Percentiles rank a stretch among this genome's conserved stretches.
These are phyloP conservation scores for Gephyroberyx darwinii DNA, from an alignment of 2,797 vertebrate species.

Conservation along the genomic window DNA sequence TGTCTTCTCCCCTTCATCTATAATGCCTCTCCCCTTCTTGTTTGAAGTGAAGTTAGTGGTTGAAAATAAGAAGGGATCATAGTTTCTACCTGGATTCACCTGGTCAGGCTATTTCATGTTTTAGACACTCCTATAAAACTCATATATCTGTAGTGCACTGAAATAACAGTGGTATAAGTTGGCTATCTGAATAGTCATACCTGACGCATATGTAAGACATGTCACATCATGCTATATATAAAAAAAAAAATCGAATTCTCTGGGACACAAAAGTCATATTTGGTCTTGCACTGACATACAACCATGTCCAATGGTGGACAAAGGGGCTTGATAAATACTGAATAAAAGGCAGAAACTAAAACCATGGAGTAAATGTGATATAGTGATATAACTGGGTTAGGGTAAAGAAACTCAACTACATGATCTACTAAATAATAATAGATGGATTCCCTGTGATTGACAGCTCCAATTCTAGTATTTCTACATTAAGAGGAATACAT, in stretches of 20 bases:
- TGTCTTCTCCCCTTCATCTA: slow-evolving; percentile 11
- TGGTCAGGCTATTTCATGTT: neutral
- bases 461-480: neutral
- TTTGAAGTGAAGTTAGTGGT: slow-evolving; percentile 21
- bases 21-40: neutral
- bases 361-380: neutral
- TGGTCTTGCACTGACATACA: neutral
- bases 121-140: neutral
- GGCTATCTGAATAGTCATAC: no score
- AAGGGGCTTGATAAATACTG: neutral
- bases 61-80: slow-evolving; percentile 18
- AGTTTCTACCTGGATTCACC: slow-evolving; percentile 25
- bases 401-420: no score
- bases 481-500: neutral
- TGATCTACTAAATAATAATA: neutral
- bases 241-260: no score
- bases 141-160: neutral
- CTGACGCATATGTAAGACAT: no score
- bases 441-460: neutral
- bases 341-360: neutral
- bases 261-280: slow-evolving; percentile 7
- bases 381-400: no score
- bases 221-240: no score
- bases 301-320: neutral
- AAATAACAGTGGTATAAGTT: neutral